Percentiles rank a stretch among this genome's conserved stretches.
phyloP scores from a whole-genome alignment of 2,113 vertebrate species.

The Dryoscopus gambensis region DNA sequence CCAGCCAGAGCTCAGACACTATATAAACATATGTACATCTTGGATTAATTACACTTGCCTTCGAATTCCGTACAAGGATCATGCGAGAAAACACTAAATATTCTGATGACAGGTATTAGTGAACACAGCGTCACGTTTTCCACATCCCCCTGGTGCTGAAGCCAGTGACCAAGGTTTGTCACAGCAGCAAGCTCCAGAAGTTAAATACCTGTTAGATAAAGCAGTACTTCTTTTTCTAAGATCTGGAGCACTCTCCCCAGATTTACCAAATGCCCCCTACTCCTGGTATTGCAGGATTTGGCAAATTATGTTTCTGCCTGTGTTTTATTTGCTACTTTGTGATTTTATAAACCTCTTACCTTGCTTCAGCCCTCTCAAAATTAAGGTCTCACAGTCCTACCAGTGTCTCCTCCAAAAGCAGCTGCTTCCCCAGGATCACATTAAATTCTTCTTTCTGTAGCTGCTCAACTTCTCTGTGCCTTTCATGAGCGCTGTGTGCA shows the following conservation, averaged over 20 bases:
- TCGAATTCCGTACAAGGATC: neutral
- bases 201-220: neutral
- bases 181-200: neutral
- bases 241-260: neutral
- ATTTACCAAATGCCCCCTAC: neutral
- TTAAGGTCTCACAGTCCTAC: neutral
- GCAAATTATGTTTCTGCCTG: neutral
- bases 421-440: neutral
- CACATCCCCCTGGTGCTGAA: neutral
- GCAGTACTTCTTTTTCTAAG: neutral
- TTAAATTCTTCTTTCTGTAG: neutral
- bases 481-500: neutral
- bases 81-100: neutral
- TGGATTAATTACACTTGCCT: constrained; percentile 23
- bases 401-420: neutral
- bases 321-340: neutral
- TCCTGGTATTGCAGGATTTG: neutral
- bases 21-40: constrained; percentile 22
- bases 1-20: constrained; percentile 24
- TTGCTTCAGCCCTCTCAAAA: neutral
- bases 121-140: neutral
- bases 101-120: neutral
- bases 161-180: neutral
- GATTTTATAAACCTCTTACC: neutral
- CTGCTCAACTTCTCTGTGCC: neutral